phyloP scores from a whole-genome alignment of 2,888 invertebrate genomes.

The Drepanosiphum platanoidis region DNA sequence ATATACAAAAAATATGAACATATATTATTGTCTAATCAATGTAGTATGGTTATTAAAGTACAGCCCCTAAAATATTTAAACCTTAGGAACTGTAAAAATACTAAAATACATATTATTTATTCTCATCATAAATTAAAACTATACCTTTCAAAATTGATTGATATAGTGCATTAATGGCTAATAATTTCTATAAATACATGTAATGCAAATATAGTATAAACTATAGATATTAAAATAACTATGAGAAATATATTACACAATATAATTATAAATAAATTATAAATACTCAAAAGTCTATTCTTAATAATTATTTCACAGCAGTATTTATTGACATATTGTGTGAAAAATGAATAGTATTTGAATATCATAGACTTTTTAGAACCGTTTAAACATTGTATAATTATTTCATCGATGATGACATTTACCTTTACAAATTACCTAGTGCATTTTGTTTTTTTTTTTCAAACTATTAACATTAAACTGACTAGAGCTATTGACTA shows the following conservation, averaged over 20 bases:
- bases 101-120: not conserved
- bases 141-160: not conserved
- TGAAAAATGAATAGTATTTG: not conserved
- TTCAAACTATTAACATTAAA: conserved; percentile 10
- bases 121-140: not conserved
- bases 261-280: not conserved
- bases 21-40: not conserved
- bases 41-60: not conserved
- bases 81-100: not conserved
- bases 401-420: not conserved
- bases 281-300: too few species aligned
- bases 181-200: not conserved
- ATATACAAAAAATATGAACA: not conserved
- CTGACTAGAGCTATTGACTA: conserved; percentile 35
- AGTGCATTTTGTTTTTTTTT: not conserved
- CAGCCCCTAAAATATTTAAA: not conserved
- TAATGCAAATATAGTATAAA: not conserved
- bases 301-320: not conserved
- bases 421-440: conserved; percentile 14
- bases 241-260: not conserved
- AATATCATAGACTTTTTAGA: not conserved
- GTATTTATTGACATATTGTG: not conserved
- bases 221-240: not conserved
- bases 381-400: conserved; percentile 8
- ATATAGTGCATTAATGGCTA: not conserved